Percentiles rank a stretch among this genome's conserved stretches.
Evolutionary conservation across 2,113 vertebrate species (phyloP).

Genomic region (Phyllostomus hastatus): DNA sequence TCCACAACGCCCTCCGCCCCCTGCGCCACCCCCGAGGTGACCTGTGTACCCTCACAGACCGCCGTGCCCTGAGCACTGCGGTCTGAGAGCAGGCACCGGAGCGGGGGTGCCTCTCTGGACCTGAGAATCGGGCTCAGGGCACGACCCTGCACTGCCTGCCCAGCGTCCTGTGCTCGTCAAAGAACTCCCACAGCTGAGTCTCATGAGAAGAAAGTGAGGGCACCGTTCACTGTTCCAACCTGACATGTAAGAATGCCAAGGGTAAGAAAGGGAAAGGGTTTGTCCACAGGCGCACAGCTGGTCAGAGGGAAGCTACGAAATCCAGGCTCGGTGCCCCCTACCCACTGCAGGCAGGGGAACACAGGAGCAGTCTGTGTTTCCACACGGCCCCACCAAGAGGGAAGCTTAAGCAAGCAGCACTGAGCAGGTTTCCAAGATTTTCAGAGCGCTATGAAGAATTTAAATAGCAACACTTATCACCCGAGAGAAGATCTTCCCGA

Average conservation of each 20-base stretch:
- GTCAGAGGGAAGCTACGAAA: accelerated
- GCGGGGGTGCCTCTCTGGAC: neutral
- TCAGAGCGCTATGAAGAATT: neutral
- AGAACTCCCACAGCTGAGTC: neutral
- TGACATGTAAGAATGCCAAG: accelerated
- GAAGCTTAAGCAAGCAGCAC: neutral
- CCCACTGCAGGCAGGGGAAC: neutral
- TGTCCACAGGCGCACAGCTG: neutral
- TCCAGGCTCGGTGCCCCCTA: accelerated
- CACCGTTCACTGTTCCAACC: accelerated
- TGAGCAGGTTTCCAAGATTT: neutral
- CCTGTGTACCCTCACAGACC: accelerated
- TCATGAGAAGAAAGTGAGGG: neutral
- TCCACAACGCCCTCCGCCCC: accelerated
- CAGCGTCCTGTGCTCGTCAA: accelerated
- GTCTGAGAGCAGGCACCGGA: neutral
- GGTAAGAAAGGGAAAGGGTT: neutral
- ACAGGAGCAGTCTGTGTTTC: neutral
- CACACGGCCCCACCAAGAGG: accelerated
- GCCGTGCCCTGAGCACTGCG: neutral
- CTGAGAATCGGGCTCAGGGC: accelerated
- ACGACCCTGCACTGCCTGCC: accelerated
- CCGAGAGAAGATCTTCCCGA: neutral
- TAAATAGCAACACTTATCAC: neutral
- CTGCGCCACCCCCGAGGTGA: accelerated